Evolutionary conservation across 1,140 invertebrate species (phyloP).

Genomic region (Penaeus indicus): DNA sequence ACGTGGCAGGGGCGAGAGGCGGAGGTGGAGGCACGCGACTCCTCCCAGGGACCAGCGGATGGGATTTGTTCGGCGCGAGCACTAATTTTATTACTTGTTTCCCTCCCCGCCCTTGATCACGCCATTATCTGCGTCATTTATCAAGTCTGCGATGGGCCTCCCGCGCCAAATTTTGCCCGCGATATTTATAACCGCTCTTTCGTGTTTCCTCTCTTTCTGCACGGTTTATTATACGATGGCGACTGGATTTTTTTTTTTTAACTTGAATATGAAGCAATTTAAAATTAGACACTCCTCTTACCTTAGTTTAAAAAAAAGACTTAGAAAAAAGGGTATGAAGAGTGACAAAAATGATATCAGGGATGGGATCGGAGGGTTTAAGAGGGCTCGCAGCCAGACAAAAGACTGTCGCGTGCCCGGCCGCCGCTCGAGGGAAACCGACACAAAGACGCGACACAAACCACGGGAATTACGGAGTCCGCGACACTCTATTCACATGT

Average conservation of each 20-base stretch:
- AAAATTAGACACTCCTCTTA: too few relatives aligned
- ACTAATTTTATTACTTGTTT: constrained; percentile 60
- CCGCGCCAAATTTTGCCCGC: background rate
- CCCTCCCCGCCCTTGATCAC: constrained; percentile 54
- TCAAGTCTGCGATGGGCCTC: constrained; percentile 3
- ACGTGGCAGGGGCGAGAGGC: constrained; percentile 4
- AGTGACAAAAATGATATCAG: too few relatives aligned
- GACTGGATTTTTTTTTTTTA: background rate
- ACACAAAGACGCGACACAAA: too few relatives aligned
- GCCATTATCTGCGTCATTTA: constrained; percentile 54
- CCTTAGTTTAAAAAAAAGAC: too few relatives aligned
- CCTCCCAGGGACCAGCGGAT: background rate
- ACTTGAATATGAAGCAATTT: too few relatives aligned
- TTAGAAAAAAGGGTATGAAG: too few relatives aligned
- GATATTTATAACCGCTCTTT: background rate
- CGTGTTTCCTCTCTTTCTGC: background rate
- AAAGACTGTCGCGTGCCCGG: too few relatives aligned
- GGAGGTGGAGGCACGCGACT: constrained; percentile 3
- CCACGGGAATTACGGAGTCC: too few relatives aligned
- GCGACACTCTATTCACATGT: too few relatives aligned
- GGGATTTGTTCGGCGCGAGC: constrained; percentile 38
- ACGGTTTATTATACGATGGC: background rate
- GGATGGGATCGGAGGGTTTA: too few relatives aligned
- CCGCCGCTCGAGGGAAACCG: too few relatives aligned
- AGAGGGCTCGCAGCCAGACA: too few relatives aligned